Evolutionary conservation across 64 coral and sea anemone genomes (phyloP).

Genomic region (Montipora capricornis): DNA sequence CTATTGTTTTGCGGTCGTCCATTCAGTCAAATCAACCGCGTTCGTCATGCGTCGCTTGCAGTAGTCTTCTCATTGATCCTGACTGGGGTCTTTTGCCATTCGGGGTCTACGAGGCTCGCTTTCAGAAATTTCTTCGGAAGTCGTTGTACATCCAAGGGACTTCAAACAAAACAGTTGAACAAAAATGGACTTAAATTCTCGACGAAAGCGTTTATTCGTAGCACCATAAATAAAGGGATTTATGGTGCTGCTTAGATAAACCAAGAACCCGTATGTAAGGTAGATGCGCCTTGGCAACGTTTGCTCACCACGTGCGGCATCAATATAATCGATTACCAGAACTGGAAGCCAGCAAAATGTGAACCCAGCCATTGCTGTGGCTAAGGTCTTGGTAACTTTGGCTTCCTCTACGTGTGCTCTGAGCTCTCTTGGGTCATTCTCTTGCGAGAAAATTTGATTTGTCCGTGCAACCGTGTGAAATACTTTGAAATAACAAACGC

Average conservation of each 20-base stretch:
- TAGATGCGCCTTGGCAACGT: constrained; percentile 59
- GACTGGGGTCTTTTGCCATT: background rate
- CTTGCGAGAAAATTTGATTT: constrained; percentile 48
- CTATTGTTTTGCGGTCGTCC: too few relatives aligned
- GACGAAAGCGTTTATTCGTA: constrained; percentile 69
- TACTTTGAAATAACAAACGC: constrained; percentile 37
- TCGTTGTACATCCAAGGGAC: background rate
- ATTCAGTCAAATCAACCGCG: too few relatives aligned
- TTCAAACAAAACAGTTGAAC: constrained; percentile 4
- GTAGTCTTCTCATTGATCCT: background rate
- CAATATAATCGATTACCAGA: constrained; percentile 61
- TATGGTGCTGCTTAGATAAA: constrained; percentile 66
- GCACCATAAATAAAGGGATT: constrained; percentile 84
- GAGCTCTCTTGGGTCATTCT: background rate
- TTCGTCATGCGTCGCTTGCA: background rate
- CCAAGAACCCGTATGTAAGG: constrained; percentile 69
- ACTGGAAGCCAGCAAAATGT: constrained; percentile 83
- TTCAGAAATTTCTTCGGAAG: background rate
- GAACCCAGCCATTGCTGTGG: constrained; percentile 64
- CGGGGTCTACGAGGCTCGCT: background rate
- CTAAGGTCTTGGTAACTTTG: constrained; percentile 61
- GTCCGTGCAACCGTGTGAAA: constrained; percentile 41
- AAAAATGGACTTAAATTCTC: constrained; percentile 70
- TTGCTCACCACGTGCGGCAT: constrained; percentile 21
- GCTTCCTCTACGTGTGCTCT: constrained; percentile 57